Conservation (phyloP, 1,140 invertebrate species). For the Cheumatopsyche charites region DNA sequence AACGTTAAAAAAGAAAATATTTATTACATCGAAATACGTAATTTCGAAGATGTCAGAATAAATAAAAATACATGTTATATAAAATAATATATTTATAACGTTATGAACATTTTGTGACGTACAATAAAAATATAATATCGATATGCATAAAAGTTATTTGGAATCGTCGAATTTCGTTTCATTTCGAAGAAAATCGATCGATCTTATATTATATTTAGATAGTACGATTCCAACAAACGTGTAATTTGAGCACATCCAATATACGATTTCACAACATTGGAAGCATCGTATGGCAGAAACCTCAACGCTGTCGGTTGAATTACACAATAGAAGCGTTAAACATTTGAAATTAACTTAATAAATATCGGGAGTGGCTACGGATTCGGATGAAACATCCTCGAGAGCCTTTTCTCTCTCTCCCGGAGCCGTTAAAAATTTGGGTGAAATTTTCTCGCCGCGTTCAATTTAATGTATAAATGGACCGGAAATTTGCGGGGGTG, state of each 20-base stretch:
- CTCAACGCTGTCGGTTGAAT: no score
- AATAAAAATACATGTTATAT: not conserved
- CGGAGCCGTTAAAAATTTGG: not conserved
- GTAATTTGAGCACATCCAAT: no score
- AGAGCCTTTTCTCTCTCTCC: not conserved
- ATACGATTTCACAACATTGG: no score
- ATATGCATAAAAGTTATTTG: no score
- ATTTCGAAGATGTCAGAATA: not conserved
- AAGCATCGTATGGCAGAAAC: no score
- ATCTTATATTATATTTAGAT: no score
- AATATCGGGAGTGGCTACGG: not conserved
- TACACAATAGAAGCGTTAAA: not conserved
- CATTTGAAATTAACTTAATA: not conserved
- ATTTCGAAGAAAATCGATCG: no score
- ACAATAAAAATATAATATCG: no score
- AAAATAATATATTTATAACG: not conserved
- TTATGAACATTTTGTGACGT: not conserved
- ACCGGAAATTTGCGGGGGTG: constrained; percentile 30
- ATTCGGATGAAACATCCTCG: not conserved
- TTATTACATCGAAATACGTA: not conserved
- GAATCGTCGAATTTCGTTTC: no score
- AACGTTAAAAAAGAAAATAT: not conserved
- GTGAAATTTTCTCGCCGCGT: constrained; percentile 25
- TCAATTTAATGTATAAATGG: constrained; percentile 36
- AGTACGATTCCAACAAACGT: no score